Percentiles rank a stretch among this genome's conserved stretches.
Evolutionary conservation across 2,113 vertebrate species (phyloP).

Genomic region (Trochalopteron elliotii): DNA sequence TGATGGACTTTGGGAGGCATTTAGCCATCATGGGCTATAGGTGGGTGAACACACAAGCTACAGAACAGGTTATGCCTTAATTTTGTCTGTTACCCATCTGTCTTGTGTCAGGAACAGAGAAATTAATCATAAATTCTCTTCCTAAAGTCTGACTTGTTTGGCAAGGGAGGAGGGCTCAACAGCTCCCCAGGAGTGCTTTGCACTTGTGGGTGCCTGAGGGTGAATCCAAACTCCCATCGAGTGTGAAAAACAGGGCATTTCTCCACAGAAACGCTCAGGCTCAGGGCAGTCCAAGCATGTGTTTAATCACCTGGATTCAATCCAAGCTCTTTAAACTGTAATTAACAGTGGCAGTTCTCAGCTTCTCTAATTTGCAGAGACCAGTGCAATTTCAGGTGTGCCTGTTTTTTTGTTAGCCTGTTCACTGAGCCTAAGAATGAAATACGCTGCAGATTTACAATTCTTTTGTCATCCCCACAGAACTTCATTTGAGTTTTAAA

Average conservation of each 20-base stretch:
- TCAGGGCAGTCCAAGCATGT: not conserved
- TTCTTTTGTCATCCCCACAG: not conserved
- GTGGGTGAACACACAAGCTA: not conserved
- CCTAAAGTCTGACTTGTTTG: not conserved
- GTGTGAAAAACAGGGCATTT: not conserved
- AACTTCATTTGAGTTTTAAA: not conserved
- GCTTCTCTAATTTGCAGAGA: not conserved
- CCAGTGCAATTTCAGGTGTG: not conserved
- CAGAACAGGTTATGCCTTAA: not conserved
- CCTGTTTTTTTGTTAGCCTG: not conserved
- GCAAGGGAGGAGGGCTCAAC: not conserved
- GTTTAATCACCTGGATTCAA: not conserved
- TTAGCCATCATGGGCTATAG: not conserved
- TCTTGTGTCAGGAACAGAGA: not conserved
- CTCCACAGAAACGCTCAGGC: not conserved
- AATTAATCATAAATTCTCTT: not conserved
- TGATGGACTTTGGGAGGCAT: not conserved
- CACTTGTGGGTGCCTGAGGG: accelerated
- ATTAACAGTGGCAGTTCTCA: not conserved
- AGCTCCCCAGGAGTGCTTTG: not conserved
- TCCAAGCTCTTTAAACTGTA: not conserved
- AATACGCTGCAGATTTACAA: not conserved
- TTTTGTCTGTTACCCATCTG: not conserved
- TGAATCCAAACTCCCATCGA: accelerated
- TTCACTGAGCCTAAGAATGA: not conserved